These are phyloP conservation scores for Montipora capitata DNA, from an alignment of 92 coral and sea anemone genomes.

Conservation along the genomic window DNA sequence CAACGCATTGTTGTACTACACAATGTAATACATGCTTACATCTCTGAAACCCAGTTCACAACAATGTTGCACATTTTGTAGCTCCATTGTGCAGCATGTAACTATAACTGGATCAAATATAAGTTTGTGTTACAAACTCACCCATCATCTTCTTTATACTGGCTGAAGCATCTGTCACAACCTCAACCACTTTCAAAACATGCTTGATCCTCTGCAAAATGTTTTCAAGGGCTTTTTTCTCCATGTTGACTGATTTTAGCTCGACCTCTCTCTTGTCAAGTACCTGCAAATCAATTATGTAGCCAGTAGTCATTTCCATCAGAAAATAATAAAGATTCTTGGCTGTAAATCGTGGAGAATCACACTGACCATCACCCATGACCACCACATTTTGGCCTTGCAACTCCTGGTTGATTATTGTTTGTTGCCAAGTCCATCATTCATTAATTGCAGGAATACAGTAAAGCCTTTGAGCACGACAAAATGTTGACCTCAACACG, in stretches of 20 bases:
- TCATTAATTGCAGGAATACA: slow-evolving; percentile 69
- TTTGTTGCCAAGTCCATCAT: slow-evolving; percentile 70
- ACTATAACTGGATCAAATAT: too few relatives aligned
- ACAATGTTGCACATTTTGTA: too few relatives aligned
- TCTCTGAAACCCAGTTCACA: too few relatives aligned
- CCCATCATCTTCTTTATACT: slow-evolving; percentile 41
- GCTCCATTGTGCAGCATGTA: too few relatives aligned
- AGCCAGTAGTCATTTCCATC: slow-evolving; percentile 29
- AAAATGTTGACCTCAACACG: slow-evolving; percentile 53
- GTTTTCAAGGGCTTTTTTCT: not conserved
- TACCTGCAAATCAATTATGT: slow-evolving; percentile 53
- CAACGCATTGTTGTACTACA: too few relatives aligned
- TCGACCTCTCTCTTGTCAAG: slow-evolving; percentile 51
- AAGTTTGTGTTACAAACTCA: not conserved
- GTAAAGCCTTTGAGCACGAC: slow-evolving; percentile 61
- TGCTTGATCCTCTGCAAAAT: not conserved
- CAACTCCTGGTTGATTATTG: slow-evolving; percentile 39
- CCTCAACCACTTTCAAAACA: slow-evolving; percentile 4
- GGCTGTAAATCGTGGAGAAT: slow-evolving; percentile 71
- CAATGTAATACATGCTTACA: too few relatives aligned
- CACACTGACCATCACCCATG: slow-evolving; percentile 83
- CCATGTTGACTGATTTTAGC: not conserved
- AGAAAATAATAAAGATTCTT: slow-evolving; percentile 70
- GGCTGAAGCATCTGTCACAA: slow-evolving; percentile 55
- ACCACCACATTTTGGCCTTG: slow-evolving; percentile 47